Evolutionary conservation across 1,140 invertebrate genomes (phyloP), one percentile per base, ranked within the genome.

Genomic region (Drosophila obscura): DNA sequence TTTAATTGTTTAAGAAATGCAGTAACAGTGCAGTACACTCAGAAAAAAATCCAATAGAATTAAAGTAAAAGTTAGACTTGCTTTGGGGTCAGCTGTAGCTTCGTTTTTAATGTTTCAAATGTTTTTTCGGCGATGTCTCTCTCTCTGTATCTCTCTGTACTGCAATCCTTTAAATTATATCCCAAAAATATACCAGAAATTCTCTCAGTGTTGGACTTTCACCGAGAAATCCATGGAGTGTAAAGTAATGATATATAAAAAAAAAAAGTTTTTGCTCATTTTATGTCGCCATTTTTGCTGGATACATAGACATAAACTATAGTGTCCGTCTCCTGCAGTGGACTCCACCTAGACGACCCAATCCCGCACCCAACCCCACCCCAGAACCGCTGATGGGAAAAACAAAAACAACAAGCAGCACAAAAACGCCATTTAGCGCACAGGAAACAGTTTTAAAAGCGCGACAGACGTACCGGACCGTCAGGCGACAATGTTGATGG

Each of bases 361-460:
- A 41, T 24, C 43, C 24, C 46, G 24, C 28, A 13, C 41, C 19
- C 5, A 7, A 5, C 60, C 26, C 11, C 8, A 24, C 35, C 46
- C 11, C 26, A 11, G 35, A 11, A 39, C 5, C 16, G 50, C 15
- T 62, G 66, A 26, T 69, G 68, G 46, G 46, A 61, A 56, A 60
- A 76, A 68, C 63, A 60, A 53, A 24, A 62, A 66, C 48, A 61
- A 44, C 22, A n/a, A 15, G 22, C 16, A 41, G 49, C 67, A 87
- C 83, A 87, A 87, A 88, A 87, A 87, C 83, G 75, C 79, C 82
- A 87, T 87, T 87, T 87, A 87, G 79, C 62, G 76, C 79, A 83
- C 83, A 88, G 83, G 83, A 88, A 87, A 62, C 78, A 65, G 83
- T 88, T 87, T 82, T 88, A 88, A 87, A 87, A 87, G 83, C 82